Conservation (phyloP, 2,888 invertebrate species). For the Eulithis testata region DNA sequence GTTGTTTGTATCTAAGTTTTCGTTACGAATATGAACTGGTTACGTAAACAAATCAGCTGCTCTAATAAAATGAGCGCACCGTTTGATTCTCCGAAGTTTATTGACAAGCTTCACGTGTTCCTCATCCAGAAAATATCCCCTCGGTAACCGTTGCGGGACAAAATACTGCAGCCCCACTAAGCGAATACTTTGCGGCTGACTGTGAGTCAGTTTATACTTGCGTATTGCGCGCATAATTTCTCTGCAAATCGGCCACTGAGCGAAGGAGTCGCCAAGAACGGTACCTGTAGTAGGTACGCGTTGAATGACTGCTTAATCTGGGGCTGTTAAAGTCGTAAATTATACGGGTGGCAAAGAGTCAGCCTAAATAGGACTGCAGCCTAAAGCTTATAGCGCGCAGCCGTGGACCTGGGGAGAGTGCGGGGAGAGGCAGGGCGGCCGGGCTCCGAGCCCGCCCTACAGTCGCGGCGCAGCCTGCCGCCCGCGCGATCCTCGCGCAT, state of each 20-base stretch:
- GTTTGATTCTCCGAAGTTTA: slow-evolving; percentile 45
- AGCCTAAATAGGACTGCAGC: too few relatives aligned
- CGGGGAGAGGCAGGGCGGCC: slow-evolving; percentile 45
- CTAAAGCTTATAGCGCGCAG: slow-evolving; percentile 65
- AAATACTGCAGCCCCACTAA: slow-evolving; percentile 44
- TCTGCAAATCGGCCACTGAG: too few relatives aligned
- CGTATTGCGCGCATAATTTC: too few relatives aligned
- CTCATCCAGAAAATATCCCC: slow-evolving; percentile 56
- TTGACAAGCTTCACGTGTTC: slow-evolving; percentile 61
- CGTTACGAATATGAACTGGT: background rate
- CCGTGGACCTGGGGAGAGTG: slow-evolving; percentile 51
- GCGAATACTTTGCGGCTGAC: too few relatives aligned
- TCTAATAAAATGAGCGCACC: slow-evolving; percentile 13
- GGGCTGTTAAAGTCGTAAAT: too few relatives aligned
- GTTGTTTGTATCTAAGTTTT: too few relatives aligned
- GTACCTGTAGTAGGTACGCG: too few relatives aligned
- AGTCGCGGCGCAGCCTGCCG: slow-evolving; percentile 82
- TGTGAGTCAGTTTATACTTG: too few relatives aligned
- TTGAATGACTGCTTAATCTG: too few relatives aligned
- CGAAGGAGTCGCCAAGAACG: too few relatives aligned
- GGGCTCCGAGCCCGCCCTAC: slow-evolving; percentile 55
- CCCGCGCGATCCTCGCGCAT: slow-evolving; percentile 70
- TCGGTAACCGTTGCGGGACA: slow-evolving; percentile 61
- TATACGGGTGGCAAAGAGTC: too few relatives aligned
- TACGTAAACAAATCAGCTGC: slow-evolving; percentile 18